A percentile compares a stretch with the other conserved stretches of the same genome.
Conservation (phyloP, 2,113 vertebrate species). For the Zapornia atra region DNA sequence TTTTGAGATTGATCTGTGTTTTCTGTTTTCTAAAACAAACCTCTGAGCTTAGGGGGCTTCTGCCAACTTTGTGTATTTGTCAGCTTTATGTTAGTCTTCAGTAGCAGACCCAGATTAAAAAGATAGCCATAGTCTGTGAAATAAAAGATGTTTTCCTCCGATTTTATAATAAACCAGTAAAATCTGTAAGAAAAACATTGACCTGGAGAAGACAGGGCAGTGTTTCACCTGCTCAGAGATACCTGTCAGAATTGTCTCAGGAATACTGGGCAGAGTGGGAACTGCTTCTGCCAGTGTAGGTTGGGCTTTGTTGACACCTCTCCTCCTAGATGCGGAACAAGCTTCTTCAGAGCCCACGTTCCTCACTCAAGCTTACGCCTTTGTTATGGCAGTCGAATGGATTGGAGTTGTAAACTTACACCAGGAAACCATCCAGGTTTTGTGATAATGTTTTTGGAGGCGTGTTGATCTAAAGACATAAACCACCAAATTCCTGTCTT, state of each 20-base stretch:
- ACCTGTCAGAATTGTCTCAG: not conserved
- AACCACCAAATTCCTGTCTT: not conserved
- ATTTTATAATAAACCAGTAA: not conserved
- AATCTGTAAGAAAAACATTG: not conserved
- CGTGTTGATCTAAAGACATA: not conserved
- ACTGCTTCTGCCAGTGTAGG: not conserved
- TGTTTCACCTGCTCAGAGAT: not conserved
- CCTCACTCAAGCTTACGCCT: not conserved
- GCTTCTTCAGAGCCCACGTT: not conserved
- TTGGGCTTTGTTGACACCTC: not conserved
- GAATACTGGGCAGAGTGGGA: not conserved
- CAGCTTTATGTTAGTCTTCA: not conserved
- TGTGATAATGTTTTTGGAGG: not conserved
- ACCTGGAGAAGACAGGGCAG: not conserved
- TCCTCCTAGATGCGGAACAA: not conserved
- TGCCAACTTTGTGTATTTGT: not conserved
- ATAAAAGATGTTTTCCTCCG: not conserved
- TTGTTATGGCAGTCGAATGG: not conserved
- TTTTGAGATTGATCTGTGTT: not conserved
- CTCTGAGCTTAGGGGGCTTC: not conserved
- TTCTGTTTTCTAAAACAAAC: not conserved
- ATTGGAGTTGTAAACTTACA: not conserved
- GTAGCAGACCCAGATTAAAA: not conserved
- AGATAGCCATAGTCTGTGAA: not conserved
- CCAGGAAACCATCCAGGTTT: not conserved